Conservation (phyloP, 2,888 invertebrate genomes). For the Teinopalpus imperialis region DNA sequence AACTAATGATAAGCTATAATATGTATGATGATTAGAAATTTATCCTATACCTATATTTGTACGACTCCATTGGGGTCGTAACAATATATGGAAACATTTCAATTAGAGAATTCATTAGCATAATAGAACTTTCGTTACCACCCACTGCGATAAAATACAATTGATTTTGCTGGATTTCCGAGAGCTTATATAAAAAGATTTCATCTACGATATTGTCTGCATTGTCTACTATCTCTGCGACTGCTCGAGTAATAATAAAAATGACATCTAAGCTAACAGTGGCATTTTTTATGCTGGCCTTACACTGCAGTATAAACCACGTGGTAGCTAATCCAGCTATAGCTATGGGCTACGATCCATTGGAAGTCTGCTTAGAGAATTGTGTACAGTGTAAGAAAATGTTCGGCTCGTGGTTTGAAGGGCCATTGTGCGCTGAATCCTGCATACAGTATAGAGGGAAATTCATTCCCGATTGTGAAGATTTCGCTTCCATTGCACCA, state of each 20-base stretch:
- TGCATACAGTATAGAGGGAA: conserved; percentile 92
- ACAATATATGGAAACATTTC: too few relatives aligned
- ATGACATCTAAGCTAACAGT: not conserved
- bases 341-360: conserved; percentile 65
- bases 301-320: not conserved
- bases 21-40: too few relatives aligned
- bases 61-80: too few relatives aligned
- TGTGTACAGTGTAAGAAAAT: conserved; percentile 94
- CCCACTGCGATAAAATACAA: not conserved
- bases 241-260: not conserved
- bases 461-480: conserved; percentile 91
- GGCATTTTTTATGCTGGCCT: too few relatives aligned
- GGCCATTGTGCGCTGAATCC: conserved; percentile 90
- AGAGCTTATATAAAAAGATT: conserved; percentile 1
- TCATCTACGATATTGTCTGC: not conserved
- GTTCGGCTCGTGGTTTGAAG: conserved; percentile 92
- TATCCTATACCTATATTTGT: too few relatives aligned
- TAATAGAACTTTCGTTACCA: too few relatives aligned
- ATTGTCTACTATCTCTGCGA: not conserved
- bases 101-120: too few relatives aligned
- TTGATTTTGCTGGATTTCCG: not conserved
- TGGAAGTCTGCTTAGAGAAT: conserved; percentile 89
- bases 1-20: too few relatives aligned
- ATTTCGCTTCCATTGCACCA: conserved; percentile 88
- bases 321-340: conserved; percentile 11